Conservation (phyloP, 2,797 vertebrate species). For the Lindbergichthys nudifrons region DNA sequence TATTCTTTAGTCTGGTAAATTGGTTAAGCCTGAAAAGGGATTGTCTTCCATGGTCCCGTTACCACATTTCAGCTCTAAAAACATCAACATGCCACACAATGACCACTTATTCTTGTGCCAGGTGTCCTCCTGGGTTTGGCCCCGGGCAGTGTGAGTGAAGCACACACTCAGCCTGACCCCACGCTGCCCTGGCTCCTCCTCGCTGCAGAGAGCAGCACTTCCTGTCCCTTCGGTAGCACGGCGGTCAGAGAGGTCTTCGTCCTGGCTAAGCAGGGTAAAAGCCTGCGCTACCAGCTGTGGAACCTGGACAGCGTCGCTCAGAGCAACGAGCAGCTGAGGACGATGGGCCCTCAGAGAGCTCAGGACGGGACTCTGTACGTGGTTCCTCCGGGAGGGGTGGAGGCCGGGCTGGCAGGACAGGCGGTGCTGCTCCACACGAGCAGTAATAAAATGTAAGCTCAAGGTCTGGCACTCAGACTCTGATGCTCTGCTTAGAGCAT, state of each 20-base stretch:
- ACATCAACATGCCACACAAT: not conserved
- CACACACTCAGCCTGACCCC: conserved; percentile 73
- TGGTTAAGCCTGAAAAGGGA: not conserved
- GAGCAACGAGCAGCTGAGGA: conserved; percentile 89
- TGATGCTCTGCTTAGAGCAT: not conserved
- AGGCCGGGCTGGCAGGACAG: conserved; percentile 88
- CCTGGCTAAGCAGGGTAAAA: conserved; percentile 94
- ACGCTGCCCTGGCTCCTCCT: conserved; percentile 70
- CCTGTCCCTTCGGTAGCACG: conserved; percentile 36
- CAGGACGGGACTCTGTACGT: conserved; percentile 85
- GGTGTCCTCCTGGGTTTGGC: conserved; percentile 87
- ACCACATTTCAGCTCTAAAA: not conserved
- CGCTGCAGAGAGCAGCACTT: conserved; percentile 10
- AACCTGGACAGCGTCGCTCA: conserved; percentile 77
- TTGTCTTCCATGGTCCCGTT: not conserved
- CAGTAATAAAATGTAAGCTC: not conserved
- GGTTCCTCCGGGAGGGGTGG: conserved; percentile 87
- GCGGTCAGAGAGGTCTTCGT: conserved; percentile 79
- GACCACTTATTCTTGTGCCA: conserved; percentile 48
- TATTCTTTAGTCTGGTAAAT: not conserved
- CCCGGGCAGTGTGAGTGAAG: conserved; percentile 43
- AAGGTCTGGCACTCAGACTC: too few species aligned
- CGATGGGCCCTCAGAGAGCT: conserved; percentile 86
- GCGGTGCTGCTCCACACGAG: conserved; percentile 83
- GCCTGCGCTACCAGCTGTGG: conserved; percentile 92